Base-by-base conservation (phyloP, 2,797 vertebrate genomes). In the Trichosurus vulpecula region DNA sequence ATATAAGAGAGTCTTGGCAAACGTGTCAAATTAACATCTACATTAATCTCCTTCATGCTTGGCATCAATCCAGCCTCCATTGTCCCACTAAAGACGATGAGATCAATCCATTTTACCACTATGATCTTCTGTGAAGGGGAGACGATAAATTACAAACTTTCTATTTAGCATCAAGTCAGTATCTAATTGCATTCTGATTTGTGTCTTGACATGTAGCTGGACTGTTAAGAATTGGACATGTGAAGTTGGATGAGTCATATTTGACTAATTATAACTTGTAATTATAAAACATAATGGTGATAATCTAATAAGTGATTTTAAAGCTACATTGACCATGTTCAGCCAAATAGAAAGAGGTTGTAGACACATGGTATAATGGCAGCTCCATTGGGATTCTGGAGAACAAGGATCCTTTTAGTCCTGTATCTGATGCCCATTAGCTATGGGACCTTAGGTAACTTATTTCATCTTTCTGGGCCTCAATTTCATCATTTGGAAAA, bases 151-250 rank as follows among this genome's bases (percentile, higher is more conserved):
- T 91, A 94, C 92, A 55, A 96, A 97, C 93, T 93, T 54, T 51
- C 94, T 97, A 93, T 52, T 96, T 94, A 98, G 97, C 92, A 96
- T 97, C 94, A 47, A 92, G 95, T 89, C 94, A 52, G 89, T 52
- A 91, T 97, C 97, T 97, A 98, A 97, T 91, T 96, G 93, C 96
- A 97, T 98, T 97, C 97, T 96, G 95, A 97, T 98, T 98, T 97
- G 97, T 98, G 97, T 97, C 96, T 97, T 96, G 95, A 74, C 94
- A 91, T 53, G 95, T 31, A 53, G 92, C 92, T 53, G 47, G 95
- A 96, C 94, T 96, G 95, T 94, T 96, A 92, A 97, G 97, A 96
- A 92, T 97, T 96, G 97, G 96, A 96, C 96, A 94, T 61, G 93
- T 54, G 66, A 97, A 96, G 96, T 53, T 10, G 8, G 95, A 94